Evolutionary conservation across 2,797 vertebrate genomes (phyloP).

Genomic region (Eidolon dupreanum): DNA sequence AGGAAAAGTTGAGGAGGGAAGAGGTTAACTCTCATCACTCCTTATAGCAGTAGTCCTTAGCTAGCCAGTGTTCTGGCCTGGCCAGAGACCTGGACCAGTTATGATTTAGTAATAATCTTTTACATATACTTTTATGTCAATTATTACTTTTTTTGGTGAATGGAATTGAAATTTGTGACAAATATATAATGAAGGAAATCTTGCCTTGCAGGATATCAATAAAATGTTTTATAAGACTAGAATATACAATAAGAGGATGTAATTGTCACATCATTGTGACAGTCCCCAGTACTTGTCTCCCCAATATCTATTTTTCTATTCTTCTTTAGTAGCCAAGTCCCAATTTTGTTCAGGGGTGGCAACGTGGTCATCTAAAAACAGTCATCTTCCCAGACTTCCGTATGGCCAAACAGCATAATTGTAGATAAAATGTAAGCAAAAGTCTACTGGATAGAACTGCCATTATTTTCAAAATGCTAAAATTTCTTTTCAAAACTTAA

Average conservation of each 20-base stretch:
- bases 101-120: conserved; percentile 2
- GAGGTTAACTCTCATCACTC: background rate
- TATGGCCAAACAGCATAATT: background rate
- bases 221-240: background rate
- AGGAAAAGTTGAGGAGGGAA: background rate
- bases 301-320: background rate
- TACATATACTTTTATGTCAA: background rate
- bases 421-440: background rate
- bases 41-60: background rate
- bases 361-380: background rate
- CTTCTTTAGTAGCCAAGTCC: background rate
- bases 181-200: conserved; percentile 42
- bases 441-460: background rate
- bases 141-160: background rate
- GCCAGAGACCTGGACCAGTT: background rate
- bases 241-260: background rate
- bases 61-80: background rate
- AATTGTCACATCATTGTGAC: background rate
- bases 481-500: background rate
- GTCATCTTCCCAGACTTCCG: background rate
- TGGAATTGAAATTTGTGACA: background rate
- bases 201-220: background rate
- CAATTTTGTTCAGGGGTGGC: background rate
- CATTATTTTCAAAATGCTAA: background rate
- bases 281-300: background rate